Conservation (phyloP, 2,888 invertebrate genomes). For the Beris morrisii region DNA sequence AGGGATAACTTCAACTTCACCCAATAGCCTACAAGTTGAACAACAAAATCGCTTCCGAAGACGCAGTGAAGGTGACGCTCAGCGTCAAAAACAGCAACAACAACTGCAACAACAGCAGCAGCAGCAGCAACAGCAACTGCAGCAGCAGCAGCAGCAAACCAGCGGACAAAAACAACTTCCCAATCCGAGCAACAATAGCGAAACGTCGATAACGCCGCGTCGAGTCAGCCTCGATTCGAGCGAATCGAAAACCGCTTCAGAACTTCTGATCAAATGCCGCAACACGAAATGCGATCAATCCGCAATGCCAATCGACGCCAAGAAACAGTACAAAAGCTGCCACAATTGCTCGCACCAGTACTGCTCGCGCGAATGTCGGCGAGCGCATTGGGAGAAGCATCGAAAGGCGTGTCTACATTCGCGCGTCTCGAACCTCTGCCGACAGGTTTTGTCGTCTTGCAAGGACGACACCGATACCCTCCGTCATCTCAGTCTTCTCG, state of each 20-base stretch:
- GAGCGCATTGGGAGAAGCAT: conserved; percentile 92
- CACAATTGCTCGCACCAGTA: conserved; percentile 95
- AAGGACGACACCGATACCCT: conserved; percentile 76
- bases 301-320: conserved; percentile 73
- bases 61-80: conserved; percentile 66
- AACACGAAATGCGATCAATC: conserved; percentile 79
- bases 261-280: conserved; percentile 68
- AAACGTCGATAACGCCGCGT: conserved; percentile 50
- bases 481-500: conserved; percentile 78
- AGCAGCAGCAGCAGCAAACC: conserved; percentile 41
- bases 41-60: conserved; percentile 57
- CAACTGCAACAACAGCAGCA: conserved; percentile 28
- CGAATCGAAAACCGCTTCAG: conserved; percentile 53
- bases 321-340: conserved; percentile 83
- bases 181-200: conserved; percentile 12
- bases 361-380: conserved; percentile 87
- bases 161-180: conserved; percentile 15
- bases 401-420: conserved; percentile 88
- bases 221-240: conserved; percentile 67
- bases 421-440: conserved; percentile 85
- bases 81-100: conserved; percentile 45
- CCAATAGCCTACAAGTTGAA: conserved; percentile 46
- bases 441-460: conserved; percentile 78
- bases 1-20: conserved; percentile 45
- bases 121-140: conserved; percentile 38